Conservation (phyloP, 2,797 vertebrate species). For the Falco columbarius region DNA sequence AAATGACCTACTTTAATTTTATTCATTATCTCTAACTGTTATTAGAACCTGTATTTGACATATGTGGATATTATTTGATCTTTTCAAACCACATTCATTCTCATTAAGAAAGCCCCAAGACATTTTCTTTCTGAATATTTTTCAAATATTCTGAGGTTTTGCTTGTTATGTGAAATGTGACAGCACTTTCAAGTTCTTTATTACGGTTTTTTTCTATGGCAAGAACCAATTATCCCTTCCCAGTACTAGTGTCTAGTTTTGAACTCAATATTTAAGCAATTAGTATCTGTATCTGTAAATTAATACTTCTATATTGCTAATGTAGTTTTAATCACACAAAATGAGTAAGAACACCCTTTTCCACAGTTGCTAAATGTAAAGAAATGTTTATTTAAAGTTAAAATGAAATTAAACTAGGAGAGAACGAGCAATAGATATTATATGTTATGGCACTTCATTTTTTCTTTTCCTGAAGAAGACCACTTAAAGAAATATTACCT, state of each 20-base stretch:
- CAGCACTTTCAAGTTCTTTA: constrained; percentile 88
- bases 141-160: constrained; percentile 83
- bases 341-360: constrained; percentile 72
- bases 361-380: constrained; percentile 68
- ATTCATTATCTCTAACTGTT: constrained; percentile 82
- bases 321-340: constrained; percentile 80
- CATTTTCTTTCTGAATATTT: constrained; percentile 83
- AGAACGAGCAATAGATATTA: constrained; percentile 15
- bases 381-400: constrained; percentile 74
- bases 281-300: constrained; percentile 81
- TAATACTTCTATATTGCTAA: constrained; percentile 81
- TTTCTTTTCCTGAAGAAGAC: constrained; percentile 38
- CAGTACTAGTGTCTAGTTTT: constrained; percentile 75
- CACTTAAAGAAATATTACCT: constrained; percentile 57
- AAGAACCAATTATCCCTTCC: constrained; percentile 82
- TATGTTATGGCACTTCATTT: constrained; percentile 46
- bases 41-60: constrained; percentile 83
- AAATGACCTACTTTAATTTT: constrained; percentile 83
- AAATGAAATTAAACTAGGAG: constrained; percentile 60
- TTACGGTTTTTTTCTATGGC: constrained; percentile 80
- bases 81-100: constrained; percentile 85
- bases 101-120: constrained; percentile 84
- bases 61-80: constrained; percentile 84
- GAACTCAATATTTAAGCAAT: constrained; percentile 83
- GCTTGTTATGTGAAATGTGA: constrained; percentile 85